Conservation (phyloP, 2,797 vertebrate species). For the Rallus crepitans region DNA sequence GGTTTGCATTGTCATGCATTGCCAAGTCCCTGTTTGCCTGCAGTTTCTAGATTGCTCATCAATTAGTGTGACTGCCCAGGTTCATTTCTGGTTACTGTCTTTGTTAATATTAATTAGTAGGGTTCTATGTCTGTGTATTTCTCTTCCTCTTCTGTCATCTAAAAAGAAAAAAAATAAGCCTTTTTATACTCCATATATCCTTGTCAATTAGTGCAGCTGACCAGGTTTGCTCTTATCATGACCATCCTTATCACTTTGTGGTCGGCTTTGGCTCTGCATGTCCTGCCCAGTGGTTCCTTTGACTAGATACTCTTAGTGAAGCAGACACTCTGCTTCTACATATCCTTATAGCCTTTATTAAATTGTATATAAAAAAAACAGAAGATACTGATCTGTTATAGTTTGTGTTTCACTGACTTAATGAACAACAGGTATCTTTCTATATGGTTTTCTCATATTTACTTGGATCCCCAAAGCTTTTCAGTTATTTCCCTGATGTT, state of each 20-base stretch:
- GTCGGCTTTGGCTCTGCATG: not conserved
- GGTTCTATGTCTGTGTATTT: not conserved
- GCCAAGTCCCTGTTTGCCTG: not conserved
- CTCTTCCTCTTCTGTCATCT: not conserved
- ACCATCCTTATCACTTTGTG: not conserved
- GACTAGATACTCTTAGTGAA: not conserved
- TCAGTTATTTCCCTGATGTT: not conserved
- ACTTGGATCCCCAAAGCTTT: not conserved
- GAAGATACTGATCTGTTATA: not conserved
- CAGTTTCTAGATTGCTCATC: not conserved
- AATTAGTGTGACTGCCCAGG: not conserved
- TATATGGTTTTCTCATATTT: not conserved
- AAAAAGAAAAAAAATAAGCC: not conserved
- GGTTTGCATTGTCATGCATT: not conserved
- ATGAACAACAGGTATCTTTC: not conserved
- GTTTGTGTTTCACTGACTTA: not conserved
- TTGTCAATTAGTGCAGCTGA: not conserved
- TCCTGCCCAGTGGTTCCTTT: not conserved
- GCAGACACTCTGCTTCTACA: not conserved
- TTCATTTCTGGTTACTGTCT: not conserved
- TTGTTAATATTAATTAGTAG: not conserved
- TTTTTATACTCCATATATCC: not conserved
- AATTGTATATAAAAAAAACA: not conserved
- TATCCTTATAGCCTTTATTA: not conserved
- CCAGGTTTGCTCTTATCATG: not conserved